Evolutionary conservation across 2,888 invertebrate genomes (phyloP).

Genomic region (Ophioninae sp.): DNA sequence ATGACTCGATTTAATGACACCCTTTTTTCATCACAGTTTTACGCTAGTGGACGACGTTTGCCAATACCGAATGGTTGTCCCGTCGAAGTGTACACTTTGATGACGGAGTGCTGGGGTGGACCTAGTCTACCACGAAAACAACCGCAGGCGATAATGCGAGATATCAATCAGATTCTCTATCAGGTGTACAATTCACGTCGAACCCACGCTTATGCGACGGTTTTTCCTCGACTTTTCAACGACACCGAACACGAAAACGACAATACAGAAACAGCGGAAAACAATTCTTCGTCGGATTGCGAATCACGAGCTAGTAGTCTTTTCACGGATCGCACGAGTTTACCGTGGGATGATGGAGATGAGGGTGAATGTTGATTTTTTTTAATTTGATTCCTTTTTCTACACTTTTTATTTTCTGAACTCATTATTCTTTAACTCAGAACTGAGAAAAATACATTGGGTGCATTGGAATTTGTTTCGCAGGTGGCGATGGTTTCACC

Average conservation of each 20-base stretch:
- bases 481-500: slow-evolving; percentile 62
- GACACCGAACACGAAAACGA: slow-evolving; percentile 68
- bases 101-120: slow-evolving; percentile 91
- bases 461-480: slow-evolving; percentile 29
- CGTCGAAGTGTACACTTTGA: slow-evolving; percentile 87
- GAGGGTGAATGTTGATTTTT: slow-evolving; percentile 66
- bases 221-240: slow-evolving; percentile 79
- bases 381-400: neutral
- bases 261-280: slow-evolving; percentile 67
- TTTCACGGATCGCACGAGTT: slow-evolving; percentile 74
- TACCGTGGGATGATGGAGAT: slow-evolving; percentile 76
- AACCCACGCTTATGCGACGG: slow-evolving; percentile 84
- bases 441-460: neutral
- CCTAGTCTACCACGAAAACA: slow-evolving; percentile 88
- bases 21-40: slow-evolving; percentile 82
- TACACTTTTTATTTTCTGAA: neutral
- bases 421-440: neutral
- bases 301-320: slow-evolving; percentile 75
- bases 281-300: slow-evolving; percentile 76
- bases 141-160: slow-evolving; percentile 93
- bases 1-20: neutral
- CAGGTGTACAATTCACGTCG: slow-evolving; percentile 86
- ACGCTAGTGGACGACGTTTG: slow-evolving; percentile 86
- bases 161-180: slow-evolving; percentile 90
- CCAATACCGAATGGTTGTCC: slow-evolving; percentile 88